phyloP scores from a whole-genome alignment of 2,888 invertebrate genomes.

The Dryadula phaetusa region DNA sequence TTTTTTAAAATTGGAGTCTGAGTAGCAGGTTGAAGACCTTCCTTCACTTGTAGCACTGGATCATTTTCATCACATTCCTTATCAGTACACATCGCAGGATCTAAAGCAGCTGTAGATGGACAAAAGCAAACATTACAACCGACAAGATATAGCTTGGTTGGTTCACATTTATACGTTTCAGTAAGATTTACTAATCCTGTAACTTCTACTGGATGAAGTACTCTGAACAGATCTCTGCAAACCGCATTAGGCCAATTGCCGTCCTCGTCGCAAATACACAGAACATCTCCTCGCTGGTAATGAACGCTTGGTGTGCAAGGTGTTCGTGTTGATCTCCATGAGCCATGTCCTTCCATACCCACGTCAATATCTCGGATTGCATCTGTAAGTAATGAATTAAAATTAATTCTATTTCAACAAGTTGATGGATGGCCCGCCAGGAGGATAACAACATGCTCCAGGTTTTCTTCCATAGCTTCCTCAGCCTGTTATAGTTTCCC shows the following conservation, averaged over 20 bases:
- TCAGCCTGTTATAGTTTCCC: no score
- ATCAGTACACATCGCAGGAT: conserved; percentile 61
- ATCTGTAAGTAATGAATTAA: conserved; percentile 53
- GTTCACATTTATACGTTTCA: conserved; percentile 54
- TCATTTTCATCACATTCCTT: conserved; percentile 56
- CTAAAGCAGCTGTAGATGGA: conserved; percentile 55
- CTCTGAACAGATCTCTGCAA: conserved; percentile 66
- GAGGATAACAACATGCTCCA: no score
- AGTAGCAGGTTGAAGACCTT: neutral
- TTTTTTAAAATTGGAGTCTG: conserved; percentile 15
- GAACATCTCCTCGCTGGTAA: conserved; percentile 57
- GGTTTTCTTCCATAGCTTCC: no score
- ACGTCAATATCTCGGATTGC: conserved; percentile 64
- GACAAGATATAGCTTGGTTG: conserved; percentile 61
- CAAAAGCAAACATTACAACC: conserved; percentile 73
- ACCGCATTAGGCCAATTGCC: conserved; percentile 73
- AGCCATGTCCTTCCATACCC: conserved; percentile 73
- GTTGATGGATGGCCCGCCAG: no score
- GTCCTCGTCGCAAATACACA: conserved; percentile 69
- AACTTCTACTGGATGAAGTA: conserved; percentile 61
- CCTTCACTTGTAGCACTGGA: conserved; percentile 40
- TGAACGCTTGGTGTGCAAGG: conserved; percentile 65
- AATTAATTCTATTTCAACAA: neutral
- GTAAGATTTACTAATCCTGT: conserved; percentile 46
- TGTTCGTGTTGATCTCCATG: conserved; percentile 59